A percentile compares a stretch with the other conserved stretches of the same genome.
Conservation (phyloP, 1,140 invertebrate genomes). For the Scaptomyza graminum region DNA sequence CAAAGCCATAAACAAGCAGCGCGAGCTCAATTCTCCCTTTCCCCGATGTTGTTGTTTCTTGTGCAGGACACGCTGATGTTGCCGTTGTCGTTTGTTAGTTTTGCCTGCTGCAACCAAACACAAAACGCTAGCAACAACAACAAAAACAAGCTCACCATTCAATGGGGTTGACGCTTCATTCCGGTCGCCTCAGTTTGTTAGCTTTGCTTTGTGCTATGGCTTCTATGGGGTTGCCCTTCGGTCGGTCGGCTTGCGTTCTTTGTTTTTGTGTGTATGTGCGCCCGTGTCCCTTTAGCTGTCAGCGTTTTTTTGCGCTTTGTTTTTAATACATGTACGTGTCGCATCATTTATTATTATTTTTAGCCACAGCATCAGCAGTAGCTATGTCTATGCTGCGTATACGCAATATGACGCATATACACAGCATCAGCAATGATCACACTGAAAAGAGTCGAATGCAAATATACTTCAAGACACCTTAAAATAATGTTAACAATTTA, state of each 20-base stretch:
- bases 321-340: conserved; percentile 79
- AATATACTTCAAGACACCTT: too few species aligned
- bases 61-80: conserved; percentile 37
- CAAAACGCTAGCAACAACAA: conserved; percentile 37
- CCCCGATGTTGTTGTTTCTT: not conserved
- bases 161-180: conserved; percentile 50
- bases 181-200: conserved; percentile 72
- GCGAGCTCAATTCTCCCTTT: not conserved
- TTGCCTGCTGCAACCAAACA: conserved; percentile 49
- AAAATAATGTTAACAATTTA: not conserved
- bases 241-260: not conserved
- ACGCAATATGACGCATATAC: conserved; percentile 52
- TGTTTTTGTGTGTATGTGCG: not conserved
- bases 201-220: conserved; percentile 67
- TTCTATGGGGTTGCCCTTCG: conserved; percentile 37
- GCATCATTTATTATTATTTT: conserved; percentile 80
- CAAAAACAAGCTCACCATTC: conserved; percentile 24
- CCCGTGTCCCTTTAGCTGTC: conserved; percentile 47
- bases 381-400: conserved; percentile 51
- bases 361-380: conserved; percentile 39
- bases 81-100: conserved; percentile 49
- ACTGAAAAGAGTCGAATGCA: not conserved
- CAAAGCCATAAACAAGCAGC: conserved; percentile 78
- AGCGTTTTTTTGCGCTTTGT: conserved; percentile 77
- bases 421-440: not conserved